These are phyloP conservation scores for Bibio marci DNA, from an alignment of 2,888 invertebrate genomes.

Conservation along the genomic window DNA sequence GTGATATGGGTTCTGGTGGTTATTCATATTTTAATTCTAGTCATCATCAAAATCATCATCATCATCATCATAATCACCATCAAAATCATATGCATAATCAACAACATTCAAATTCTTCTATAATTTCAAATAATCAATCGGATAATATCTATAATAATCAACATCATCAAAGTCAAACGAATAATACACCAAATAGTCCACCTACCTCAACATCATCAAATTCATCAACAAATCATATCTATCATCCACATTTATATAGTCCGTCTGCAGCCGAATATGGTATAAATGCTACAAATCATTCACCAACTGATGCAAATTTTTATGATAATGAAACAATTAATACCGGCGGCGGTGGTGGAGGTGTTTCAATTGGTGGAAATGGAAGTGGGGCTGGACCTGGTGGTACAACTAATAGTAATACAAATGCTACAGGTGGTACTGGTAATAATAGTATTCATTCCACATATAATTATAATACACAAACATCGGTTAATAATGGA, in stretches of 20 bases:
- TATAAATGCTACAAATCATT: slow-evolving; percentile 25
- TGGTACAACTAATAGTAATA: neutral
- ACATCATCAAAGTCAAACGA: slow-evolving; percentile 1
- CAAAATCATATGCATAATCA: too few relatives aligned
- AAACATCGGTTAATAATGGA: slow-evolving; percentile 10
- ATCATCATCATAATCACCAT: slow-evolving; percentile 15
- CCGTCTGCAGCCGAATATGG: slow-evolving; percentile 30
- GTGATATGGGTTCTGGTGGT: slow-evolving; percentile 12
- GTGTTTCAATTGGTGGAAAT: neutral
- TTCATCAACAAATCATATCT: slow-evolving; percentile 1
- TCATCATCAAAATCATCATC: slow-evolving; percentile 13
- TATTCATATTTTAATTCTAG: slow-evolving; percentile 14
- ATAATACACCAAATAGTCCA: neutral
- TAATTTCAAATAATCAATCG: slow-evolving; percentile 3
- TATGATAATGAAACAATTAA: slow-evolving; percentile 1
- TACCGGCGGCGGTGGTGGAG: slow-evolving; percentile 1
- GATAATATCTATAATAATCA: neutral
- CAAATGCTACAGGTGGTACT: too few relatives aligned
- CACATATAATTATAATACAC: slow-evolving; percentile 24
- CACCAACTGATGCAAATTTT: slow-evolving; percentile 19
- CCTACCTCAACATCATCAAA: slow-evolving; percentile 5
- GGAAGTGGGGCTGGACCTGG: too few relatives aligned
- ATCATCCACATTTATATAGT: slow-evolving; percentile 27
- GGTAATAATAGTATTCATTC: too few relatives aligned
- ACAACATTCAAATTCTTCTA: slow-evolving; percentile 4